Base-by-base conservation (phyloP, 2,888 invertebrate genomes). In the Scaptomyza cyrtandrae region DNA sequence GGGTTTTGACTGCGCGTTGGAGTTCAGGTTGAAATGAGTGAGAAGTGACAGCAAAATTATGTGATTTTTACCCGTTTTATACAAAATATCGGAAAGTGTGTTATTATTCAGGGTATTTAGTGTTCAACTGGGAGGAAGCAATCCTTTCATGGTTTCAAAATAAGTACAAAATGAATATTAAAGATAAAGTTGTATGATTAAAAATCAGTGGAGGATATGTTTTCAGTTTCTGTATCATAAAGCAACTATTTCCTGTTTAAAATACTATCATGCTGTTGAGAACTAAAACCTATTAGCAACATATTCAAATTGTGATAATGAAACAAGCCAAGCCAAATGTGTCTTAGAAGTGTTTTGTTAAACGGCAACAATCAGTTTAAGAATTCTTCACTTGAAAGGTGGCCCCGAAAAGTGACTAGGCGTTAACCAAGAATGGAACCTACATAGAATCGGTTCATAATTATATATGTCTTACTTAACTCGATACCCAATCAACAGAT, bases 21-120 rank as follows among this genome's bases (percentile, higher is more conserved):
- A 41, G 31, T n/a, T 37, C 37, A 52, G 31, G 14, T 37, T 56
- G 54, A 54, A 56, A 43, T 54, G 73, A 60, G 73, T 61, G 75
- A 73, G 69, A 78, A 78, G 31, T 78, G 74, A 78, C 75, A 75
- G 75, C 54, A 58, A 75, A 78, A 75, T 78, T 73, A 73, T 75
- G 75, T 58, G 78, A 75, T 75, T 75, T 41, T 78, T 35, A 68
- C 45, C 43, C 63, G 45, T 52, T 29, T 31, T 43, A 19, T 37
- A 71, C 45, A 11, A 49, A 48, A 49, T 44, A 31, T 41, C 14
- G 29, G 7, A 27, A 50, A 37, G n/a, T n/a, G 35, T 69, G 43
- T 58, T 39, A 73, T 73, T 68, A 55, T 13, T 7, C 33, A 16
- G 29, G 54, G 41, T 53, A 55, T 48, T 71, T 52, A 54, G 50